These are phyloP conservation scores for Macrotus californicus DNA, from an alignment of 2,113 vertebrate species.

Conservation along the genomic window DNA sequence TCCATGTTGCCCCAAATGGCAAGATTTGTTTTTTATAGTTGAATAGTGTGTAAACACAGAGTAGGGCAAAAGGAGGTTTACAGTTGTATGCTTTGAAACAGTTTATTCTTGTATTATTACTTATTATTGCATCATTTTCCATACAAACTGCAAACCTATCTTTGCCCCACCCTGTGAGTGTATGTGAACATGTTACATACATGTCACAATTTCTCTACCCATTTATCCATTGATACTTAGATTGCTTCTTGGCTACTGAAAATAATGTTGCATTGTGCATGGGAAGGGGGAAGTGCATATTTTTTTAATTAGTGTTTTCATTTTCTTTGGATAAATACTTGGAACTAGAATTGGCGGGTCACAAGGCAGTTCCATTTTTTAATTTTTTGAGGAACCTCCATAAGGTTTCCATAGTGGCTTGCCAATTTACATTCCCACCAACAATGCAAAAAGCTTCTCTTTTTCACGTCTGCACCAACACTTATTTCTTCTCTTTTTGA, in stretches of 20 bases:
- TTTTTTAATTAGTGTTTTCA: neutral
- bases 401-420: neutral
- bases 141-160: neutral
- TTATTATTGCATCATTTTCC: neutral
- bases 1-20: neutral
- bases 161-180: neutral
- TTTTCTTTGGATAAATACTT: neutral
- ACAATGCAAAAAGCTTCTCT: neutral
- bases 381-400: neutral
- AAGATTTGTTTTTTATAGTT: neutral
- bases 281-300: neutral
- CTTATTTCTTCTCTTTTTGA: neutral
- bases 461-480: neutral
- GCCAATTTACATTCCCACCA: neutral
- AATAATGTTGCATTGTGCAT: neutral
- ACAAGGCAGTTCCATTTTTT: neutral
- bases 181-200: too few relatives aligned
- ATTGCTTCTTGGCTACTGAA: neutral
- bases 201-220: neutral
- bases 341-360: neutral
- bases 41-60: neutral
- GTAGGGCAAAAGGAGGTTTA: neutral
- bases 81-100: neutral
- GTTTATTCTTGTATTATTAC: neutral
- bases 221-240: neutral